Conservation (phyloP, 2,113 vertebrate genomes). For the Elaphurus davidianus region DNA sequence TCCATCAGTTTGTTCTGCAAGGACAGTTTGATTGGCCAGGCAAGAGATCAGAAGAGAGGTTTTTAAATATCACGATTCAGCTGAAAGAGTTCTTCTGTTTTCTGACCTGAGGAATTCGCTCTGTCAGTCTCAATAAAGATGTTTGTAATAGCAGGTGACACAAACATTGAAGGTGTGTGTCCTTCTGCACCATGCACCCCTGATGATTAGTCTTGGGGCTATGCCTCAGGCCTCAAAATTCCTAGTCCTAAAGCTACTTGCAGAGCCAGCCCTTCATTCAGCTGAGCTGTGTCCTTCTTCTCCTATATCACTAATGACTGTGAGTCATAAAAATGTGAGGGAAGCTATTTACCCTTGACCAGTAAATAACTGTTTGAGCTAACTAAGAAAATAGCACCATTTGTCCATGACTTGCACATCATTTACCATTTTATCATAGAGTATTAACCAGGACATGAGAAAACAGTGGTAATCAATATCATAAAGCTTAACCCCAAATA, state of each 20-base stretch:
- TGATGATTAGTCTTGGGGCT: not conserved
- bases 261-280: not conserved
- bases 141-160: not conserved
- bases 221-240: not conserved
- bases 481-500: not conserved
- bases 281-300: not conserved
- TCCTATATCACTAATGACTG: not conserved
- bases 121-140: not conserved
- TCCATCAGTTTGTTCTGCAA: conserved; percentile 18
- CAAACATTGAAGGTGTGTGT: not conserved
- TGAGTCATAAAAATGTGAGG: not conserved
- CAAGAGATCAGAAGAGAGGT: conserved; percentile 32
- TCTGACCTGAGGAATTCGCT: conserved; percentile 39
- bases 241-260: not conserved
- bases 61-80: conserved; percentile 65
- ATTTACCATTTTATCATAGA: not conserved
- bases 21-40: conserved; percentile 51
- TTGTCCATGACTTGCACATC: not conserved
- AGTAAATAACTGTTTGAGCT: conserved; percentile 6
- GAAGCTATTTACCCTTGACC: not conserved
- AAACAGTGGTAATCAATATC: not conserved
- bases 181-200: not conserved
- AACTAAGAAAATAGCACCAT: not conserved
- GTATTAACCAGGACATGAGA: not conserved
- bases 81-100: conserved; percentile 42